Evolutionary conservation across 2,113 vertebrate genomes (phyloP), one percentile per base, ranked within the genome.

Genomic region (Entomyzon cyanotis): DNA sequence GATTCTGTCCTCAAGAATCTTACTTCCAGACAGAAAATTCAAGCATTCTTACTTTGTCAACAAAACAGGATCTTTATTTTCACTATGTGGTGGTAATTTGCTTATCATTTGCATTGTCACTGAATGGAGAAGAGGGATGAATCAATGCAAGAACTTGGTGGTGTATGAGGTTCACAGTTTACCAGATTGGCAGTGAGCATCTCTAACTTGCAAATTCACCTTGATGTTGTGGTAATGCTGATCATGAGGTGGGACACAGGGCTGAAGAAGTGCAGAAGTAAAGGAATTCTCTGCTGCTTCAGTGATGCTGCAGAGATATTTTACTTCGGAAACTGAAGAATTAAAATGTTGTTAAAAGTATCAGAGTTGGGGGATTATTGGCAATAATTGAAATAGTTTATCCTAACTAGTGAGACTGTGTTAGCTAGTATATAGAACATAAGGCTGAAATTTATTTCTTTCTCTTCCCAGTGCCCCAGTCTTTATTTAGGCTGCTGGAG

Each of bases 391-490:
- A 79, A 64, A 49, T 17, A 37, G 19, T 12, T 81, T 62, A 35
- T 71, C 15, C 21, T 60, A 49, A 42, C 28, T 46, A 59, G 42
- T 58, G 47, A 42, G 39, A 22, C 15, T 31, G 16, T 37, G 4
- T 59, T 73, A 21, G 21, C 10, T 76, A 31, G 11, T 55, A 10
- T 13, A 17, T 16, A 35, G 52, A 62, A 52, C 21, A 17, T 33
- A n/a, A 84, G 21, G 55, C 35, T 90, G 50, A 90, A 68, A 58
- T 37, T 4, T 50, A 37, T 15, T 76, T 7, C 15, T 59, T 77
- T 33, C 15, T 67, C 7, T 85, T 73, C n/a, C 30, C 33, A n/a
- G 8, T 56, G 22, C 15, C 19, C 12, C 0, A 0, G 0, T 67
- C 15, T 81, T 55, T 73, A 31, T 52, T 83, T 42, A 58, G 52